Evolutionary conservation across 2,888 invertebrate species (phyloP).

Genomic region (Rhagium mordax): DNA sequence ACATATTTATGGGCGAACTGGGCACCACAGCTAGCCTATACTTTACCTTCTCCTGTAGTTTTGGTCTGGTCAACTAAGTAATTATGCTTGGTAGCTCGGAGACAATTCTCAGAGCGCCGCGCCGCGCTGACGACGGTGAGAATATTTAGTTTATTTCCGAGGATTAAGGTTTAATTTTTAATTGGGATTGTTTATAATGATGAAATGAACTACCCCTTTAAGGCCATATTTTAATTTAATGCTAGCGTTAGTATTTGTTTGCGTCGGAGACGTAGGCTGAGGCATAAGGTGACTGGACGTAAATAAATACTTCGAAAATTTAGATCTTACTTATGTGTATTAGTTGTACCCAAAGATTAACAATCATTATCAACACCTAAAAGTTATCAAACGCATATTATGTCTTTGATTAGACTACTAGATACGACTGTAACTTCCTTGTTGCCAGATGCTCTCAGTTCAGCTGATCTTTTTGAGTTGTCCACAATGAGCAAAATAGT

Average conservation of each 20-base stretch:
- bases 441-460: too few species aligned
- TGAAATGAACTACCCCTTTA: not conserved
- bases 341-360: too few species aligned
- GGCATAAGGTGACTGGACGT: too few species aligned
- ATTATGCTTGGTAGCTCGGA: conserved; percentile 60
- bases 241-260: not conserved
- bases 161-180: conserved; percentile 42
- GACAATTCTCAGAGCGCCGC: conserved; percentile 50
- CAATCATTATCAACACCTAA: too few species aligned
- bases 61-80: conserved; percentile 66
- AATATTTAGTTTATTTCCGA: conserved; percentile 34
- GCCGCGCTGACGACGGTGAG: not conserved
- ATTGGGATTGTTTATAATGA: conserved; percentile 34
- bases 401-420: too few species aligned
- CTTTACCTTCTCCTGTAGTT: conserved; percentile 50
- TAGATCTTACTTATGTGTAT: too few species aligned
- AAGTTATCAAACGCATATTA: too few species aligned
- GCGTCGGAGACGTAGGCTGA: not conserved
- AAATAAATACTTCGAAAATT: too few species aligned
- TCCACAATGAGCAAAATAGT: too few species aligned
- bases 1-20: conserved; percentile 70
- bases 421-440: too few species aligned
- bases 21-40: conserved; percentile 52
- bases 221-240: not conserved
- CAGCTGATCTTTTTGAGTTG: too few species aligned